These are phyloP conservation scores for Notamacropus eugenii DNA, from an alignment of 2,797 vertebrate genomes.

Conservation along the genomic window DNA sequence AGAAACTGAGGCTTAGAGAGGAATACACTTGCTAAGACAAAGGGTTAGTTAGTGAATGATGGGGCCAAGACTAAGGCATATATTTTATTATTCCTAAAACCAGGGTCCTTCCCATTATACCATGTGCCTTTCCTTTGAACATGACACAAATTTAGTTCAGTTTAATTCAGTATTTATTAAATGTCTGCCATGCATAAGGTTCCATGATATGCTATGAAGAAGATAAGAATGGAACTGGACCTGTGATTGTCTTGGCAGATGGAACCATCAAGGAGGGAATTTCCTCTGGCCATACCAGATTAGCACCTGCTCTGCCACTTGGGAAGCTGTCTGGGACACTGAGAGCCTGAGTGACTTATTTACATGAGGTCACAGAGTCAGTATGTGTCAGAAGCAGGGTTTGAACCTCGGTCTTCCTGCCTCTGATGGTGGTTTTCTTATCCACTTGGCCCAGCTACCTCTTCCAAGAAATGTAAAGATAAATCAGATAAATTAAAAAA, in stretches of 20 bases:
- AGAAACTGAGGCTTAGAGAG: neutral
- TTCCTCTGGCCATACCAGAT: neutral
- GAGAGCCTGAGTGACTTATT: neutral
- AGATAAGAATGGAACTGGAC: neutral
- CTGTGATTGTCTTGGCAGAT: neutral
- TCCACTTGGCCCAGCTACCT: neutral
- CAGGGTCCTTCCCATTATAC: neutral
- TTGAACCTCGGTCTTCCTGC: neutral
- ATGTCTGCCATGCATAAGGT: neutral
- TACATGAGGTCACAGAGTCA: neutral
- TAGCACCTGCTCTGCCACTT: neutral
- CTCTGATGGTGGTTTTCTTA: neutral
- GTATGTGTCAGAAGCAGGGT: neutral
- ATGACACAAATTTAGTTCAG: neutral
- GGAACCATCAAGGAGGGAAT: neutral
- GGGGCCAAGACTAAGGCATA: neutral
- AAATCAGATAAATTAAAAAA: neutral
- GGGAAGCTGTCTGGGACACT: neutral
- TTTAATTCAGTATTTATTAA: too few species aligned
- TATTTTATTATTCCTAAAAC: neutral
- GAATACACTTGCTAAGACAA: neutral
- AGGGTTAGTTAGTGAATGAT: neutral
- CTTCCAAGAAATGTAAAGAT: neutral
- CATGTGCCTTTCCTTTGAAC: neutral
- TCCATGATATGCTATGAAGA: neutral